Base-by-base conservation (phyloP, 2,797 vertebrate genomes). In the Peromyscus melanophrys region DNA sequence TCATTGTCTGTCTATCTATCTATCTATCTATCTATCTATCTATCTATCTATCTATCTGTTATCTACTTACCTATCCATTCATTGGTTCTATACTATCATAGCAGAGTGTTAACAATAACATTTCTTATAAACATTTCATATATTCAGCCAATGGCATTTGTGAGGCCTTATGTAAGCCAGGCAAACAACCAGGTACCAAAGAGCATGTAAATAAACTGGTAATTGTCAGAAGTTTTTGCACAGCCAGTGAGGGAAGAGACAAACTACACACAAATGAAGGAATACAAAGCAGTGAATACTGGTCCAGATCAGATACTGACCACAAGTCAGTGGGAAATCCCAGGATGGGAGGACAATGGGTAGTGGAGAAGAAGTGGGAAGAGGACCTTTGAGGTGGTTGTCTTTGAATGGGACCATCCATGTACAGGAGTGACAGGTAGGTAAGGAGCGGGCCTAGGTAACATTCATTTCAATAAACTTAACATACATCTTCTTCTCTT, bases 401-500 rank as follows among this genome's bases (percentile, higher is more conserved):
- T 55, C 19, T 94, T 67, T 73, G 55, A 73, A 75, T 13, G 29
- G 17, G 71, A 14, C 40, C 49, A 6, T 65, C 65, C 81, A 4
- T 65, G 19, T 25, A 43, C 9, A 40, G 43, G 43, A 67, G 46
- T 12, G 23, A 40, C 34, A 89, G 63, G 55, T 27, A 16, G 55
- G 43, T 67, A 59, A 90, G 31, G 0, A 43, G 43, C 16, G 21
- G 19, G n/a, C n/a, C 23, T 29, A 25, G 19, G 6, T 4, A 69
- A 40, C 1, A 13, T 25, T 81, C 43, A 76, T 83, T 52, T 65
- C 78, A 37, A 80, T 73, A 73, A 88, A 77, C 7, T 1, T 78
- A n/a, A 76, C 27, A 2, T 69, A 19, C 27, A 6, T 89, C 86
- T 92, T 92, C 77, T 96, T 75, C 10, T 86, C 55, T 98, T 90